phyloP scores from a whole-genome alignment of 2,797 vertebrate genomes.

The Smutsia temminckii region DNA sequence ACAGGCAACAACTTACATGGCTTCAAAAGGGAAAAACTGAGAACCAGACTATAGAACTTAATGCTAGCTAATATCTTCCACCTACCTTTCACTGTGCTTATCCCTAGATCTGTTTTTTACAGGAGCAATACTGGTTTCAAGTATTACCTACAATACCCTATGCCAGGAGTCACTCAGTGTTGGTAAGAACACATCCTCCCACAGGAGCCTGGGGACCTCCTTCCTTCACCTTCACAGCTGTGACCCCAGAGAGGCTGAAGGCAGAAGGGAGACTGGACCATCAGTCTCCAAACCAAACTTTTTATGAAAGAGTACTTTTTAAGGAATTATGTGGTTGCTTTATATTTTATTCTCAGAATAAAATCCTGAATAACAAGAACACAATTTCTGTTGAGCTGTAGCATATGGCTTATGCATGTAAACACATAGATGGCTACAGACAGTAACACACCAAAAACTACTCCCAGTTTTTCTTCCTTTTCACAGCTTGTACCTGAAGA shows the following conservation, averaged over 20 bases:
- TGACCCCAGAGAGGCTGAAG: not conserved
- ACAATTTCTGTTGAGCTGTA: not conserved
- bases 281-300: not conserved
- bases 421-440: not conserved
- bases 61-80: not conserved
- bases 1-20: not conserved
- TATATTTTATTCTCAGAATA: constrained; percentile 29
- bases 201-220: not conserved
- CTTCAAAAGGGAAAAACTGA: not conserved
- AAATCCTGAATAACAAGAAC: not conserved
- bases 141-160: not conserved
- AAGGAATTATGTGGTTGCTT: not conserved
- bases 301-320: not conserved
- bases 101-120: not conserved
- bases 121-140: not conserved
- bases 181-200: not conserved
- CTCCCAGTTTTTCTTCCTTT: not conserved
- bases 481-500: not conserved
- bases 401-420: not conserved
- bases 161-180: not conserved
- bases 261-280: not conserved
- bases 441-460: not conserved
- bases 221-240: not conserved
- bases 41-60: not conserved
- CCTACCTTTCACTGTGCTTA: not conserved